Base-by-base conservation (phyloP, 2,797 vertebrate species). In the Jordanella pulchra region DNA sequence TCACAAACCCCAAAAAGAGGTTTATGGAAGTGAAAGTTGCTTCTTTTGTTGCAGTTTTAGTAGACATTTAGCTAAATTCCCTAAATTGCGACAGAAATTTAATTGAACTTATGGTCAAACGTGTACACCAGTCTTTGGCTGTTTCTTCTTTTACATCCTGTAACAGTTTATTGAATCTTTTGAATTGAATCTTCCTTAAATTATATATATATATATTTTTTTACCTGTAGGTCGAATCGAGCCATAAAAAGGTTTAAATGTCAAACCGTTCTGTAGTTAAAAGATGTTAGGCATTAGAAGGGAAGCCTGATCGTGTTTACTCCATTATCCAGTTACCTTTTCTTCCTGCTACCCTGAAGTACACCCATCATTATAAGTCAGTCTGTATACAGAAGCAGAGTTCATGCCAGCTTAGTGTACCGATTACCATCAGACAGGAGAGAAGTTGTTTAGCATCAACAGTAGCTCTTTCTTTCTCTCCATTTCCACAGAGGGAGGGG, bases 291-390 rank as follows among this genome's bases (percentile, higher is more conserved):
- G 44, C 54, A 45, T 30, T 53, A 44, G 55, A 45, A 63, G 1
- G 54, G 39, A 30, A 73, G 84, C 53, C 72, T 83, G 65, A 67
- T 73, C 81, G 78, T 65, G 81, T 76, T 76, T 67, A 25, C 48
- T 39, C 69, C 69, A 56, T 73, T 13, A 50, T 12, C 18, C 47
- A 71, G 68, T 21, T 39, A 35, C 17, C 27, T 35, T 12, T 21
- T 17, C 7, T 18, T 45, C 72, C 58, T 27, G 11, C 11, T 3
- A 17, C 30, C 5, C 55, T 39, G 12, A 51, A 28, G 13, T 23
- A 65, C 2, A 54, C n/a, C 50, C 48, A 47, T 27, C 15, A 50
- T 1, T 55, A 2, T 12, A 12, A 2, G 35, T 12, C 25, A 73
- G 63, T 28, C 5, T 74, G 47, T 30, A 15, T 44, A 32, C 44